Evolutionary conservation across 1,140 invertebrate species (phyloP).

Genomic region (Ericerus pela): DNA sequence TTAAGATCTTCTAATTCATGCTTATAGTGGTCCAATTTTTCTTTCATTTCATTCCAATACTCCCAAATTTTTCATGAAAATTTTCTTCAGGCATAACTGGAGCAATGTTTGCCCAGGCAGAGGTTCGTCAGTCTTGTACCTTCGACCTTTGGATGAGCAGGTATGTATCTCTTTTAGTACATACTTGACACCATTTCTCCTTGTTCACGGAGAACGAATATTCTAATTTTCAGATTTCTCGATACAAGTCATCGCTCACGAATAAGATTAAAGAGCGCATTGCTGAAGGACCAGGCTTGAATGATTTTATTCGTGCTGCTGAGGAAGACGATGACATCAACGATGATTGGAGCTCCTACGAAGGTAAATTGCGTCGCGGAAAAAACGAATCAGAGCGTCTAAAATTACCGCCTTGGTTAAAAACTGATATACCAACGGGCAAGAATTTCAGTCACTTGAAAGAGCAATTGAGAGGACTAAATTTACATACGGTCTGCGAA

Average conservation of each 20-base stretch:
- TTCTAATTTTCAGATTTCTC: too few species aligned
- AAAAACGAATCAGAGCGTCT: slow-evolving; percentile 67
- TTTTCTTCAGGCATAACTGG: too few species aligned
- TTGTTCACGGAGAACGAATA: too few species aligned
- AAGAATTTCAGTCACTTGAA: slow-evolving; percentile 75
- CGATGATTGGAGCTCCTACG: slow-evolving; percentile 46
- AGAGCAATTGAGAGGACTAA: slow-evolving; percentile 68
- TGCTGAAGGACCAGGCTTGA: slow-evolving; percentile 42
- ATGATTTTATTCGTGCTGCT: slow-evolving; percentile 37
- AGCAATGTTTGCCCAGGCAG: too few species aligned
- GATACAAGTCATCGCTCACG: slow-evolving; percentile 16
- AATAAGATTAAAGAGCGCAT: slow-evolving; percentile 38
- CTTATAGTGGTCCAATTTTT: too few species aligned
- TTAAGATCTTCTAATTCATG: too few species aligned
- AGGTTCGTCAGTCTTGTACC: too few species aligned
- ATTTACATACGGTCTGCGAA: slow-evolving; percentile 94
- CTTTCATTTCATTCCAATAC: too few species aligned
- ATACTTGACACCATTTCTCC: too few species aligned
- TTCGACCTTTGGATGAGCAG: too few species aligned
- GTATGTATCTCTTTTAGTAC: too few species aligned
- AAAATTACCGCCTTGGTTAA: slow-evolving; percentile 90
- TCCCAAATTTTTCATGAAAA: too few species aligned
- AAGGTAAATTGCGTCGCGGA: slow-evolving; percentile 67
- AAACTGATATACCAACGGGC: slow-evolving; percentile 83
- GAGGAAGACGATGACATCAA: slow-evolving; percentile 3